phyloP scores from a whole-genome alignment of 2,888 invertebrate species.

The Notocelia uddmanniana region DNA sequence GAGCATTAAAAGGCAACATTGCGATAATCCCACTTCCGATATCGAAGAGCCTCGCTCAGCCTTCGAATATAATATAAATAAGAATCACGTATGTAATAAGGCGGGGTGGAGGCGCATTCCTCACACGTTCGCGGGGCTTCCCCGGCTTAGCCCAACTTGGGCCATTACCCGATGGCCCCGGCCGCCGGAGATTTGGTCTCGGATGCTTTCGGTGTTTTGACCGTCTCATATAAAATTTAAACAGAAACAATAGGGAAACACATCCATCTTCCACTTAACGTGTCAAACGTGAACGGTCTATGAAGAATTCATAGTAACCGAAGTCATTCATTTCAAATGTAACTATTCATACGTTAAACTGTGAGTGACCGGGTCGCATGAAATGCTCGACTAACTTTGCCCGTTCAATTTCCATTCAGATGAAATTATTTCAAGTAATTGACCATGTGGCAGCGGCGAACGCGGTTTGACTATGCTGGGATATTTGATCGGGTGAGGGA shows the following conservation, averaged over 20 bases:
- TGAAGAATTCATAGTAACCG: slow-evolving; percentile 24
- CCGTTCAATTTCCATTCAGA: slow-evolving; percentile 35
- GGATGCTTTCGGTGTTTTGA: slow-evolving; percentile 53
- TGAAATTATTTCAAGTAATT: slow-evolving; percentile 40
- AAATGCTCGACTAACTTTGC: slow-evolving; percentile 35
- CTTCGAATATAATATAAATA: slow-evolving; percentile 82
- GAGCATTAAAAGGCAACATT: slow-evolving; percentile 69
- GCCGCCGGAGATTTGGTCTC: slow-evolving; percentile 62
- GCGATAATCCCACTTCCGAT: slow-evolving; percentile 78
- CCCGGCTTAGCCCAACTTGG: slow-evolving; percentile 77
- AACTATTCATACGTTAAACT: slow-evolving; percentile 25
- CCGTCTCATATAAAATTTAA: slow-evolving; percentile 52
- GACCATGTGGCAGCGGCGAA: slow-evolving; percentile 28
- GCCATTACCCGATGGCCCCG: slow-evolving; percentile 70
- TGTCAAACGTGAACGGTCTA: slow-evolving; percentile 33
- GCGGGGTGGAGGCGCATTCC: slow-evolving; percentile 72
- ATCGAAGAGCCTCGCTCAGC: slow-evolving; percentile 62
- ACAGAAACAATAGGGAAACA: slow-evolving; percentile 48
- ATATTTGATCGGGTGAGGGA: slow-evolving; percentile 2
- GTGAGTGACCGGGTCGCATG: slow-evolving; percentile 22
- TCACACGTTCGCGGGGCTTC: slow-evolving; percentile 78
- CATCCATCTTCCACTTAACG: slow-evolving; percentile 40
- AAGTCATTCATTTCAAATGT: slow-evolving; percentile 13
- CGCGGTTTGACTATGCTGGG: slow-evolving; percentile 13
- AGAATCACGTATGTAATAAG: slow-evolving; percentile 86